These are phyloP conservation scores for Epirrita christyi DNA, from an alignment of 2,888 invertebrate genomes.

Conservation along the genomic window DNA sequence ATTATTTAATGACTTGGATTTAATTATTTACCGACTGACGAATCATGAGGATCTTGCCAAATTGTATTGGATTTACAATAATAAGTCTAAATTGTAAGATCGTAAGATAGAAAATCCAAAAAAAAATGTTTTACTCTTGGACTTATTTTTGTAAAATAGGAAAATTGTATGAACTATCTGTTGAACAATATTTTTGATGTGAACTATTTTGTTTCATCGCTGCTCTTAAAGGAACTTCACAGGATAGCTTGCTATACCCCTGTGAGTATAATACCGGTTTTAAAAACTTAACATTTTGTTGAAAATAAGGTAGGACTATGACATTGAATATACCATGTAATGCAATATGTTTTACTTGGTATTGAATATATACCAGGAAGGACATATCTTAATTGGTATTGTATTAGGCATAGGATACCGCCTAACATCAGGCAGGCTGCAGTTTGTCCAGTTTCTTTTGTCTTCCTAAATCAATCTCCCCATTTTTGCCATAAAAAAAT, in stretches of 20 bases:
- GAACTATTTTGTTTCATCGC: slow-evolving; percentile 56
- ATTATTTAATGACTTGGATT: slow-evolving; percentile 54
- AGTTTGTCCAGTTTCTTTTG: too few species aligned
- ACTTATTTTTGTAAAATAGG: slow-evolving; percentile 44
- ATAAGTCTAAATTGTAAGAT: slow-evolving; percentile 40
- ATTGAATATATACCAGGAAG: too few species aligned
- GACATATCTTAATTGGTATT: too few species aligned
- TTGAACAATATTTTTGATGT: slow-evolving; percentile 38
- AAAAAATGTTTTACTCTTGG: slow-evolving; percentile 40
- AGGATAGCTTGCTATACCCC: slow-evolving; percentile 86
- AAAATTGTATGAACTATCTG: slow-evolving; percentile 40
- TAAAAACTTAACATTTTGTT: too few species aligned
- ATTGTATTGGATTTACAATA: slow-evolving; percentile 45
- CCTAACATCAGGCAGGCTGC: too few species aligned
- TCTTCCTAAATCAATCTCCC: background rate
- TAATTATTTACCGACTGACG: slow-evolving; percentile 60
- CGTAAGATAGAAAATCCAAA: slow-evolving; percentile 39
- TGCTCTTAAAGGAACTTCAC: slow-evolving; percentile 84
- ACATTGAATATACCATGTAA: too few species aligned
- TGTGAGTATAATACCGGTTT: slow-evolving; percentile 79
- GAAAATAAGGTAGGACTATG: too few species aligned
- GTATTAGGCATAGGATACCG: too few species aligned
- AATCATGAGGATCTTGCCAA: slow-evolving; percentile 74
- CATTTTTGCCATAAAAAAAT: background rate
- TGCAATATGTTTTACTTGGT: too few species aligned